Evolutionary conservation across 2,113 vertebrate genomes (phyloP).

Genomic region (Phalacrocorax pelagicus): DNA sequence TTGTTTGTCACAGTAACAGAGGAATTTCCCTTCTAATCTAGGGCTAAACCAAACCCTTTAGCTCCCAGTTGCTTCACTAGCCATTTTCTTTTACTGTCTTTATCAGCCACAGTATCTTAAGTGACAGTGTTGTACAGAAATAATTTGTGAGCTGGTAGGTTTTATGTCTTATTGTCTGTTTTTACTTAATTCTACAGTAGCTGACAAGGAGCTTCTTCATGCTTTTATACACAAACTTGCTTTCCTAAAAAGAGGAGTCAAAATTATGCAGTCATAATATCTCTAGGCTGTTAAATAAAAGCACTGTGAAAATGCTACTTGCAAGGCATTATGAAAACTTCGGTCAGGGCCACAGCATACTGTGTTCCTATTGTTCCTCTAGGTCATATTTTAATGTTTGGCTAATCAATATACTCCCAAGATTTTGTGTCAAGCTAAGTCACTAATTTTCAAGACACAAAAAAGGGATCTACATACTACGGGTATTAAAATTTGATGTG

Average conservation of each 20-base stretch:
- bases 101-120: neutral
- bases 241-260: neutral
- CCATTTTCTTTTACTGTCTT: neutral
- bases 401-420: neutral
- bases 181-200: neutral
- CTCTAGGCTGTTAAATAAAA: neutral
- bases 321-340: neutral
- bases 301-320: neutral
- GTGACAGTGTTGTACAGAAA: neutral
- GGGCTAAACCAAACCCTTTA: neutral
- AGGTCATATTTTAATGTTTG: neutral
- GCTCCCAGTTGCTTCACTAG: neutral
- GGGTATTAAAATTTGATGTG: slow-evolving; percentile 4
- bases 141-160: neutral
- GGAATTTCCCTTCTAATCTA: neutral
- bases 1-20: neutral
- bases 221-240: neutral
- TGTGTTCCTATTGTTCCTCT: neutral
- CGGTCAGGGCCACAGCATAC: neutral
- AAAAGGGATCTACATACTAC: neutral
- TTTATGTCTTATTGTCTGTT: neutral
- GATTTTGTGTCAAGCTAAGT: neutral
- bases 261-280: neutral
- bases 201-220: neutral
- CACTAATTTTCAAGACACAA: neutral